Conservation (phyloP, 2,797 vertebrate species). For the Rhadinocentrus ornatus region DNA sequence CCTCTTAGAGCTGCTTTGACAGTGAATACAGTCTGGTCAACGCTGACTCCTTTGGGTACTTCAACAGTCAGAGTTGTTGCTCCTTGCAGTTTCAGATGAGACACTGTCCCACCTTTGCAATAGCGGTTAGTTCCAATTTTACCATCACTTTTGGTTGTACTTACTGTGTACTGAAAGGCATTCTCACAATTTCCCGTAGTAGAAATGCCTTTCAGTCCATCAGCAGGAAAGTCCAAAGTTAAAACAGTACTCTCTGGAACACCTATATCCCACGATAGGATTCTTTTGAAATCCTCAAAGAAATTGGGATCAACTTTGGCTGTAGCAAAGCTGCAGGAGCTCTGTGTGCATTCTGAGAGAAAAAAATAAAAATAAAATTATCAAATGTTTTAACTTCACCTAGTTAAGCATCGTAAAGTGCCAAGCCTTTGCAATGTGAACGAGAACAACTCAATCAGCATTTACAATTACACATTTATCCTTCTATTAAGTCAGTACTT, state of each 20-base stretch:
- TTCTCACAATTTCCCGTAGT: constrained; percentile 43
- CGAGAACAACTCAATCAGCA: too few species aligned
- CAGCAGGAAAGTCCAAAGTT: constrained; percentile 82
- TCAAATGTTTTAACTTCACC: not conserved
- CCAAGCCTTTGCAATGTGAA: not conserved
- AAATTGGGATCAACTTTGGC: constrained; percentile 73
- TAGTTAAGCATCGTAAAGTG: not conserved
- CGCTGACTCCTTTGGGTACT: constrained; percentile 53
- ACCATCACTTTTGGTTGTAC: constrained; percentile 38
- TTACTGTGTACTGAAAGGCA: constrained; percentile 51
- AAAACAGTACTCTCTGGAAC: constrained; percentile 62
- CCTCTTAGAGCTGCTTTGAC: constrained; percentile 56
- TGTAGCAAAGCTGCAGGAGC: constrained; percentile 79
- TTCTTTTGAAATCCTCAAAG: constrained; percentile 84
- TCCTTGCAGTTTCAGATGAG: constrained; percentile 48
- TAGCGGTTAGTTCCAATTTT: constrained; percentile 36
- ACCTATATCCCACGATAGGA: constrained; percentile 85
- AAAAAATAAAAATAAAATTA: not conserved
- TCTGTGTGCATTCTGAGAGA: constrained; percentile 70
- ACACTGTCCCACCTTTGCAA: constrained; percentile 49
- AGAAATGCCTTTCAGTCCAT: constrained; percentile 42
- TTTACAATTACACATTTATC: not conserved
- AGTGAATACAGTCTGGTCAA: constrained; percentile 42
- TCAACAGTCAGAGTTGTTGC: constrained; percentile 40
- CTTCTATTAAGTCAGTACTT: not conserved